Base-by-base conservation (phyloP, 2,888 invertebrate species). In the Pasiphila rectangulata region DNA sequence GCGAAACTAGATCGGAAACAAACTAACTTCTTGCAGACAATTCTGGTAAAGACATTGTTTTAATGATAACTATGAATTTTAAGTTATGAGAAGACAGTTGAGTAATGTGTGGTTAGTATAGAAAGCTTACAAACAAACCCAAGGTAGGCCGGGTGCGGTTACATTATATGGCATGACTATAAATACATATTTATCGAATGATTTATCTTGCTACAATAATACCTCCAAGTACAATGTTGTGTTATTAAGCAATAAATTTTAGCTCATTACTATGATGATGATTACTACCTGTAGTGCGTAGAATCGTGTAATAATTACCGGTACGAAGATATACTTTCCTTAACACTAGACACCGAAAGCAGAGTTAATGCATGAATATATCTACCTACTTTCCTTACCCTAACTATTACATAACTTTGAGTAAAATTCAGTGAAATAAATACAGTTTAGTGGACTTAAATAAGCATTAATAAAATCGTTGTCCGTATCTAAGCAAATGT, bases 341-440 rank as follows among this genome's bases (percentile, higher is more conserved):
- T 41, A 37, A 37, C 30, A 40, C 27, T 19, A 43, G 29, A 49
- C 49, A 45, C 25, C 49, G 15, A 49, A 49, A 49, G 49, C 49
- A 32, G 36, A 32, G 12, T 44, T 24, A 1, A 39, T 40, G 35
- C 35, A 23, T 23, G 15, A 36, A 29, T 35, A 27, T 25, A 27
- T 13, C 12, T 27, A 13, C 13, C 7, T 27, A 13, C 12, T 27
- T 7, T 13, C 27, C 13, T 12, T 27, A 27, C 2, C 6, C 12
- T 27, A 13, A 27, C 12, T 27, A 27, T 7, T 3, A 13, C 6
- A 16, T 5, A 10, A 17, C 6, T 16, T 10, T 32, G 32, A 32
- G 32, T 16, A 17, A 15, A 10, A 29, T n/a, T 21, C 21, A 21
- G 21, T 21, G 7, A 21, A 21, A 3, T 9, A 25, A 25, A 4